phyloP scores from a whole-genome alignment of 2,888 invertebrate species.

The Apotomis capreana region DNA sequence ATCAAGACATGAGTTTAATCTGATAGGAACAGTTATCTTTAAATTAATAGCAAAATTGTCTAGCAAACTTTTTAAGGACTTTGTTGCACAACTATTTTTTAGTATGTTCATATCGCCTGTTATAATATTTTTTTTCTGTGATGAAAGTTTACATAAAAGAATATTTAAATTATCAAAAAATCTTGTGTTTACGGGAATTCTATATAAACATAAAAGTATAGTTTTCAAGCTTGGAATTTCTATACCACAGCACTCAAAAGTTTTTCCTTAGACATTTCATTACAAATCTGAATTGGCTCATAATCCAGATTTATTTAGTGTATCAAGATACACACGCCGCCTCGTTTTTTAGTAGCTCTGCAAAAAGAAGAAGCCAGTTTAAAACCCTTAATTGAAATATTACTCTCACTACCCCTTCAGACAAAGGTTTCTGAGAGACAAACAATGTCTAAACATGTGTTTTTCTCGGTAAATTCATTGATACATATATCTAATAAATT shows the following conservation, averaged over 20 bases:
- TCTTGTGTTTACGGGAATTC: constrained; percentile 9
- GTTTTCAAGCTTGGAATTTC: constrained; percentile 33
- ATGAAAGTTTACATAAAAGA: background rate
- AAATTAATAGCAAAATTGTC: too few species aligned
- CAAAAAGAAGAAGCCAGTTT: too few species aligned
- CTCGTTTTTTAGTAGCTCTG: too few species aligned
- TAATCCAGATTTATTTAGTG: too few species aligned
- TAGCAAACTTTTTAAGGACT: too few species aligned
- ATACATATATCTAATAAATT: constrained; percentile 22
- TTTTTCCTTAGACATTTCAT: constrained; percentile 29
- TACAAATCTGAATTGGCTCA: too few species aligned
- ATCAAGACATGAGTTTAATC: constrained; percentile 29
- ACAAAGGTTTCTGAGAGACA: constrained; percentile 32
- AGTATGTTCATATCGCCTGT: too few species aligned
- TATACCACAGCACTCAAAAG: constrained; percentile 42
- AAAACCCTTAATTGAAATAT: constrained; percentile 26
- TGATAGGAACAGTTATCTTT: constrained; percentile 27
- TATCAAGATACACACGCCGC: too few species aligned
- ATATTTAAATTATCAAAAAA: constrained; percentile 14
- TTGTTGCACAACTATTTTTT: too few species aligned
- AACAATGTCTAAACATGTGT: constrained; percentile 10
- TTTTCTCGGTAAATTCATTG: constrained; percentile 23
- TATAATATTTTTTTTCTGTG: constrained; percentile 26
- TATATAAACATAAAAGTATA: too few species aligned
- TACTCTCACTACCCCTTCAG: constrained; percentile 30